Percentiles rank a stretch among this genome's conserved stretches.
phyloP scores from a whole-genome alignment of 2,113 vertebrate species.

The Rallus limicola region DNA sequence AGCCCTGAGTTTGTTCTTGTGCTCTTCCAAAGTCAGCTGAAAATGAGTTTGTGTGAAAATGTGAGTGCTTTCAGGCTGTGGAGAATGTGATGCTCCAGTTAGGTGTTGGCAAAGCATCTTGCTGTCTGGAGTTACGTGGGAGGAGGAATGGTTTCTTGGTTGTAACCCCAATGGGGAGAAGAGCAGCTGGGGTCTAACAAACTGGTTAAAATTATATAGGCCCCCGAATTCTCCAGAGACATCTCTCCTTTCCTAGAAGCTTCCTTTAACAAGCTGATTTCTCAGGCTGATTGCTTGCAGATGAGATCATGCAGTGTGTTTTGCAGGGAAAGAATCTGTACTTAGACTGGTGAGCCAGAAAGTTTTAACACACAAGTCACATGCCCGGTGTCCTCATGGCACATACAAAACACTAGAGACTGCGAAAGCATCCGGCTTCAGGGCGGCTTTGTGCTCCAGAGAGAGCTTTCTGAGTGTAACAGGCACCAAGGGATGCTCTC shows the following conservation, averaged over 20 bases:
- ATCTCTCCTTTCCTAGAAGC: slow-evolving; percentile 70
- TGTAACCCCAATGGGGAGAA: slow-evolving; percentile 40
- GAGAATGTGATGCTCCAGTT: background rate
- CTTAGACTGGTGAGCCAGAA: slow-evolving; percentile 38
- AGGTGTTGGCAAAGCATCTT: slow-evolving; percentile 23
- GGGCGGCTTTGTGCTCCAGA: background rate
- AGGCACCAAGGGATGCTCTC: background rate
- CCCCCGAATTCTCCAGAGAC: slow-evolving; percentile 44
- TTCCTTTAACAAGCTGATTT: slow-evolving; percentile 74
- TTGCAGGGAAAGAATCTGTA: slow-evolving; percentile 63
- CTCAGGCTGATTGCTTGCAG: slow-evolving; percentile 74
- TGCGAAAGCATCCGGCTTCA: fast-evolving
- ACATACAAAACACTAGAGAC: background rate
- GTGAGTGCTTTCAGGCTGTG: background rate
- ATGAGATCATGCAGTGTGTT: slow-evolving; percentile 69
- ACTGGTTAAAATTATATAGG: slow-evolving; percentile 63
- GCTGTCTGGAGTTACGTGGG: slow-evolving; percentile 27
- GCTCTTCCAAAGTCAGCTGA: background rate
- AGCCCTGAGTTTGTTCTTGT: background rate
- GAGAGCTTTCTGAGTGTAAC: background rate
- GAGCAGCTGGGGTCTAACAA: slow-evolving; percentile 61
- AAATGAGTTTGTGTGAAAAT: background rate
- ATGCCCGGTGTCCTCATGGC: slow-evolving; percentile 48
- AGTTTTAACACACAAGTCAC: slow-evolving; percentile 53
- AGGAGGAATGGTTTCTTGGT: slow-evolving; percentile 35